Percentiles rank a stretch among this genome's conserved stretches.
phyloP scores from a whole-genome alignment of 2,797 vertebrate species.

The Cheirogaleus major region DNA sequence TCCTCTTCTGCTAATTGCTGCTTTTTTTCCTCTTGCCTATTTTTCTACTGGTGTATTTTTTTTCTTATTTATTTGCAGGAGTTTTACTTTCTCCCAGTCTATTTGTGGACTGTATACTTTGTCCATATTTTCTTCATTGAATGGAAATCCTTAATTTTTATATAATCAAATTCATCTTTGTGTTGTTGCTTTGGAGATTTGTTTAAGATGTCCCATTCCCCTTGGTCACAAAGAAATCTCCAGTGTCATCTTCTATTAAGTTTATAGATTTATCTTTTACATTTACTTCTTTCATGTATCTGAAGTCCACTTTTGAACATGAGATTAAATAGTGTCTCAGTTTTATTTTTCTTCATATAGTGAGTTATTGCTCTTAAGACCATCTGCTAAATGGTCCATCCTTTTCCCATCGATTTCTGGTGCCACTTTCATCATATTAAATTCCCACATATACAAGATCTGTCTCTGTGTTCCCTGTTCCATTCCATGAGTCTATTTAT shows the following conservation, averaged over 20 bases:
- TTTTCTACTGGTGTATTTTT: neutral
- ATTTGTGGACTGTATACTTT: neutral
- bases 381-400: neutral
- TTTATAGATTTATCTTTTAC: slow-evolving; percentile 3
- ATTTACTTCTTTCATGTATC: slow-evolving; percentile 16
- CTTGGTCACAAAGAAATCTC: neutral
- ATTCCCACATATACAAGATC: neutral
- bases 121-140: slow-evolving; percentile 27
- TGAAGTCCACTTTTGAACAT: slow-evolving; percentile 39
- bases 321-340: neutral
- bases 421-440: slow-evolving; percentile 32
- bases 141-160: slow-evolving; percentile 14
- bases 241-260: neutral
- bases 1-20: neutral
- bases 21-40: slow-evolving; percentile 5
- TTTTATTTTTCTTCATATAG: slow-evolving; percentile 48
- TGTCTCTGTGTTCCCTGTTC: slow-evolving; percentile 14
- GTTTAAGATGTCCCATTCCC: neutral
- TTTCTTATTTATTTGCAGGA: slow-evolving; percentile 23
- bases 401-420: slow-evolving; percentile 42
- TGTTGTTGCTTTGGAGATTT: neutral
- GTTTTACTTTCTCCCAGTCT: slow-evolving; percentile 26
- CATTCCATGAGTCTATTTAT: slow-evolving; percentile 15
- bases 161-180: neutral
- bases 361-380: slow-evolving; percentile 18